These are phyloP conservation scores for Lordiphosa andalusiaca DNA, from an alignment of 2,888 invertebrate genomes.

Conservation along the genomic window DNA sequence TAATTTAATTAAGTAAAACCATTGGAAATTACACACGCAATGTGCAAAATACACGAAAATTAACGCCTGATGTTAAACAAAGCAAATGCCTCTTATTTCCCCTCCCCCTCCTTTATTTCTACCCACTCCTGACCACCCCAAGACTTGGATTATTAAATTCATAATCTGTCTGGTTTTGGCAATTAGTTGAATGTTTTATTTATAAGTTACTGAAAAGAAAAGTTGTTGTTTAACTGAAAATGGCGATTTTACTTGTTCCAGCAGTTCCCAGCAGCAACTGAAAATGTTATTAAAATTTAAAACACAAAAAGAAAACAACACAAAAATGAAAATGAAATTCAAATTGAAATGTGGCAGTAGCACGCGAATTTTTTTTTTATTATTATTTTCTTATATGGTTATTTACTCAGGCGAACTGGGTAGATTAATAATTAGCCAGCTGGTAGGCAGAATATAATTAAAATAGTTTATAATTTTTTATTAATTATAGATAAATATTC, in stretches of 20 bases:
- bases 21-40: not conserved
- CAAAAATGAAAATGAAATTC: conserved; percentile 1
- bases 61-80: not conserved
- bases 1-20: too few species aligned
- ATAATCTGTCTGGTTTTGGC: not conserved
- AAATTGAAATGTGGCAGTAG: conserved; percentile 16
- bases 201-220: conserved; percentile 6
- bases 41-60: not conserved
- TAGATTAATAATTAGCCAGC: too few species aligned
- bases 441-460: too few species aligned
- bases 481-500: too few species aligned
- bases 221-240: conserved; percentile 3
- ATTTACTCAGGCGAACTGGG: too few species aligned
- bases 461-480: too few species aligned
- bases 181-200: conserved; percentile 3
- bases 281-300: conserved; percentile 2
- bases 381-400: too few species aligned
- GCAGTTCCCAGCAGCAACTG: not conserved
- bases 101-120: not conserved
- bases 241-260: conserved; percentile 7
- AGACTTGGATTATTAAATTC: not conserved
- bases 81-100: not conserved
- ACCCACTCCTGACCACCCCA: not conserved
- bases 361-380: conserved; percentile 12
- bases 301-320: not conserved